phyloP scores from a whole-genome alignment of 2,113 vertebrate genomes.

The Erythrocercus mccallii region DNA sequence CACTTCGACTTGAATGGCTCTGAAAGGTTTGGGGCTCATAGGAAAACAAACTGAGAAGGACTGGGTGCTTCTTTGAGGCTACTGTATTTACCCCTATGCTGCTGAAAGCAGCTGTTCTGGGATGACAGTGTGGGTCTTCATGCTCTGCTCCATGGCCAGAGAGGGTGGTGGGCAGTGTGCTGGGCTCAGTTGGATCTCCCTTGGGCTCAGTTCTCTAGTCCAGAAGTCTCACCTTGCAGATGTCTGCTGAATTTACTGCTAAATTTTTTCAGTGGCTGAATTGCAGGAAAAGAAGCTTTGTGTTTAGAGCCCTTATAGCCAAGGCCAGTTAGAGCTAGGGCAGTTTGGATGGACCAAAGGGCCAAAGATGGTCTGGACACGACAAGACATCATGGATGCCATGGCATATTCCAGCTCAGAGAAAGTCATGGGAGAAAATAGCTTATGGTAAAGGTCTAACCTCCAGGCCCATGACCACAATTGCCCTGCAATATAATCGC shows the following conservation, averaged over 20 bases:
- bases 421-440: background rate
- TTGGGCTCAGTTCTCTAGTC: background rate
- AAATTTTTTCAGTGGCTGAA: background rate
- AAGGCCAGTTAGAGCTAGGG: background rate
- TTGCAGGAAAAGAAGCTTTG: background rate
- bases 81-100: background rate
- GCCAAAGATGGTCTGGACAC: background rate
- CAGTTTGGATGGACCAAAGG: background rate
- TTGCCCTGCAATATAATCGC: background rate
- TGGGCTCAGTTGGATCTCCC: background rate
- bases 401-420: background rate
- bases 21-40: background rate
- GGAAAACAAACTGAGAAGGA: background rate
- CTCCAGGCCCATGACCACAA: background rate
- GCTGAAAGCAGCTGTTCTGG: background rate
- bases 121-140: background rate
- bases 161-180: background rate
- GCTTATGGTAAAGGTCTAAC: background rate
- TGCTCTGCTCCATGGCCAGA: background rate
- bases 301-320: background rate
- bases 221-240: background rate
- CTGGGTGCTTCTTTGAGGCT: background rate
- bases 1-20: background rate
- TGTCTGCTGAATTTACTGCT: background rate
- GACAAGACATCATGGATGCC: fast-evolving